Evolutionary conservation across 2,797 vertebrate species (phyloP).

Genomic region (Poliocrania exsul): DNA sequence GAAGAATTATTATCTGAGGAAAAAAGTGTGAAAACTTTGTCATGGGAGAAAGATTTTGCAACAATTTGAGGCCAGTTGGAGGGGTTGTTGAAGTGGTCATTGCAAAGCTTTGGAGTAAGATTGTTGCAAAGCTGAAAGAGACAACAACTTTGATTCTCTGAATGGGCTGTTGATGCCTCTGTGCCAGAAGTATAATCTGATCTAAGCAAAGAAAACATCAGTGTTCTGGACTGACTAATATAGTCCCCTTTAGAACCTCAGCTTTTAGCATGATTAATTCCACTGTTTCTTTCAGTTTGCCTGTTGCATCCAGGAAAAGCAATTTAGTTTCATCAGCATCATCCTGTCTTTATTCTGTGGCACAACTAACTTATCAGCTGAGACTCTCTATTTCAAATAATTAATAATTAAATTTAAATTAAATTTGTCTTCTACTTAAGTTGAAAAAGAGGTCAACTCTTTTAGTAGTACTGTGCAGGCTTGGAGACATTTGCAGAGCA

Average conservation of each 20-base stretch:
- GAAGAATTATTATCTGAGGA: neutral
- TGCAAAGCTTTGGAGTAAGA: neutral
- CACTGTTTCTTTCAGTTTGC: neutral
- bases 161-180: neutral
- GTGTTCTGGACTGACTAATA: neutral
- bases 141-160: neutral
- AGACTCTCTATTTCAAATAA: neutral
- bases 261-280: neutral
- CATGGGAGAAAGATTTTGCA: neutral
- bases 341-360: neutral
- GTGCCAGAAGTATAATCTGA: neutral
- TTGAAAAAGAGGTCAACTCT: neutral
- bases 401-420: neutral
- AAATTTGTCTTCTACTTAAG: neutral
- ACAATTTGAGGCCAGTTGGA: neutral
- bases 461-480: neutral
- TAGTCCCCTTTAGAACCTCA: neutral
- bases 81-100: neutral
- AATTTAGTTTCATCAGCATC: neutral
- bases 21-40: neutral
- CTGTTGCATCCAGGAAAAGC: neutral
- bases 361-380: neutral
- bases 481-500: neutral
- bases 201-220: neutral
- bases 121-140: neutral